Percentiles rank a stretch among this genome's conserved stretches.
Conservation (phyloP, 1,140 invertebrate species). For the Ridgeia piscesae region DNA sequence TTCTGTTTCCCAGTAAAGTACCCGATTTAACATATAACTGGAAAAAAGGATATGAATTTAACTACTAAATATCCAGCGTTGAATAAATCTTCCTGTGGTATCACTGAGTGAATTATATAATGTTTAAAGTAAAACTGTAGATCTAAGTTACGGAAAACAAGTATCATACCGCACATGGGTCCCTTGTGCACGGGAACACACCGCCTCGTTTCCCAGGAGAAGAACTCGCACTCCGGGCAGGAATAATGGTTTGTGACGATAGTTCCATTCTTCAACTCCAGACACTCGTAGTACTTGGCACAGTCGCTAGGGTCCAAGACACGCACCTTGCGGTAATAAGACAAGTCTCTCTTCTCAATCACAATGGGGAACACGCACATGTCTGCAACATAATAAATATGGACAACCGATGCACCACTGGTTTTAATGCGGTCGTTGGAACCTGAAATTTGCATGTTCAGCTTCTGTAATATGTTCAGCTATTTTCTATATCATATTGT, state of each 20-base stretch:
- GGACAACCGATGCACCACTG: neutral
- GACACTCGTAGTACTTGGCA: neutral
- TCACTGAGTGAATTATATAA: too few species aligned
- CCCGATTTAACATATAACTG: too few species aligned
- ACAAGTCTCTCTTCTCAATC: neutral
- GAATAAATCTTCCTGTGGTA: too few species aligned
- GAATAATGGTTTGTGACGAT: neutral
- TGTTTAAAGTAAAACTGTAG: too few species aligned
- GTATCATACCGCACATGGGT: neutral
- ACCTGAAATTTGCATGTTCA: neutral
- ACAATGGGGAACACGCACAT: neutral
- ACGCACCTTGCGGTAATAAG: neutral
- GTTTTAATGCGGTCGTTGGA: neutral
- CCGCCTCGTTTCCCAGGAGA: neutral
- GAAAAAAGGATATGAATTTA: too few species aligned
- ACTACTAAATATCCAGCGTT: too few species aligned
- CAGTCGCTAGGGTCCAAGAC: neutral
- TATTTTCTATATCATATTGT: too few species aligned
- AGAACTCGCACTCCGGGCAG: neutral
- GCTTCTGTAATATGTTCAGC: neutral
- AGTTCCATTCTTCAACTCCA: neutral
- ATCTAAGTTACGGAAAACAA: too few species aligned
- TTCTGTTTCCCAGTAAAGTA: too few species aligned
- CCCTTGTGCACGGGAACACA: neutral
- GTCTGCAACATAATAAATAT: neutral